Percentiles rank a stretch among this genome's conserved stretches.
Conservation (phyloP, 2,888 invertebrate genomes). For the Chymomyza fuscimana region DNA sequence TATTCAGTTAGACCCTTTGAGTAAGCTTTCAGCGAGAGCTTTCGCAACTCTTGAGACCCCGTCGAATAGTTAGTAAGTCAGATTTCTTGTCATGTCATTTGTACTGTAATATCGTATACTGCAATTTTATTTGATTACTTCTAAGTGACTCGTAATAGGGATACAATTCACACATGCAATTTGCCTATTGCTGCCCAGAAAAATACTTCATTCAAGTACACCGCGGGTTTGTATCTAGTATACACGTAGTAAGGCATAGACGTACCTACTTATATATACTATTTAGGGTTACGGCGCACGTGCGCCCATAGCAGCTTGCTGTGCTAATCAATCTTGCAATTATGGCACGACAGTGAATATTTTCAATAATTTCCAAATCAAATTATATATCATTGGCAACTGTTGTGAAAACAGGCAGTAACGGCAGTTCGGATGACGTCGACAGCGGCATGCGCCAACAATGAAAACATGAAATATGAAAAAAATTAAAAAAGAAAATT, state of each 20-base stretch:
- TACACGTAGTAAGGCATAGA: too few relatives aligned
- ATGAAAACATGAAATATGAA: conserved; percentile 5
- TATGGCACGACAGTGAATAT: conserved; percentile 2
- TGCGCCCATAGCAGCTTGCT: not conserved
- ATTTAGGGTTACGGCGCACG: not conserved
- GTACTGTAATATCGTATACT: too few relatives aligned
- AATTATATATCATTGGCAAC: conserved; percentile 12
- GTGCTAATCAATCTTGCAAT: conserved; percentile 9
- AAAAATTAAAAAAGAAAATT: not conserved
- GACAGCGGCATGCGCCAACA: conserved; percentile 38
- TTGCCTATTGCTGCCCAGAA: not conserved
- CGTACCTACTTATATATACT: not conserved
- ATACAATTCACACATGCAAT: not conserved
- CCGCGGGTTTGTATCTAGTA: too few relatives aligned
- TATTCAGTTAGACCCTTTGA: too few relatives aligned
- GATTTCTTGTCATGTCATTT: too few relatives aligned
- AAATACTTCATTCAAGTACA: not conserved
- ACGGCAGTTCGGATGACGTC: not conserved
- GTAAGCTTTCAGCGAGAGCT: too few relatives aligned
- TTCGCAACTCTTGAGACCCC: too few relatives aligned
- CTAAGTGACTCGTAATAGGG: not conserved
- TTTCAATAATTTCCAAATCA: conserved; percentile 12
- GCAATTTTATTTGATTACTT: not conserved
- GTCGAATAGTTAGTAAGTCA: too few relatives aligned
- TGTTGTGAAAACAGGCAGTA: conserved; percentile 5